phyloP scores from a whole-genome alignment of 2,797 vertebrate species.

The Nothura maculosa region DNA sequence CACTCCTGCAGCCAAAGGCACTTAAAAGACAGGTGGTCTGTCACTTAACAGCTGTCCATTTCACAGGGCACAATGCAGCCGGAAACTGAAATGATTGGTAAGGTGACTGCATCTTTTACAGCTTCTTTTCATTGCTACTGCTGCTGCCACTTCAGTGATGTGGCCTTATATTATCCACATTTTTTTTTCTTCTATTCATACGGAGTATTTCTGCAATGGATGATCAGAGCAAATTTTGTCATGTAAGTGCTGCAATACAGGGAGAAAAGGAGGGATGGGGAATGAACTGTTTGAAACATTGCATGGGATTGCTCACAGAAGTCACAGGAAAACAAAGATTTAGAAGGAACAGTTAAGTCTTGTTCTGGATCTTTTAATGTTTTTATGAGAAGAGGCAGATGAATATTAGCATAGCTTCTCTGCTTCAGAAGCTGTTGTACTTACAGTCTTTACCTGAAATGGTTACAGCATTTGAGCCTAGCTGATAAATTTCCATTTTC shows the following conservation, averaged over 20 bases:
- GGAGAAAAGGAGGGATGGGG: not conserved
- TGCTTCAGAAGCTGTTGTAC: not conserved
- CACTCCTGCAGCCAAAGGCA: slow-evolving; percentile 43
- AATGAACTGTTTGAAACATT: slow-evolving; percentile 35
- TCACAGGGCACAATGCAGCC: slow-evolving; percentile 69
- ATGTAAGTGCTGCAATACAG: not conserved
- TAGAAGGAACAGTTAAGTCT: not conserved
- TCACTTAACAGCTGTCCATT: slow-evolving; percentile 53
- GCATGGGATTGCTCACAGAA: not conserved
- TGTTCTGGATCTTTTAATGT: not conserved
- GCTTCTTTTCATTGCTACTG: slow-evolving; percentile 15
- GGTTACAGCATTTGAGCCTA: not conserved
- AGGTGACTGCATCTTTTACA: slow-evolving; percentile 64
- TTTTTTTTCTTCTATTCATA: not conserved
- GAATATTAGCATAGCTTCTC: not conserved
- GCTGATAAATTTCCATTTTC: not conserved
- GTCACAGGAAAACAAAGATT: not conserved
- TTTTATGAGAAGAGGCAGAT: not conserved
- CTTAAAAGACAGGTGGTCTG: slow-evolving; percentile 58
- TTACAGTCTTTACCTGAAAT: not conserved
- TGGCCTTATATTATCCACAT: slow-evolving; percentile 40
- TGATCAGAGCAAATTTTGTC: slow-evolving; percentile 2
- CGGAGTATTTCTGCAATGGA: slow-evolving; percentile 12
- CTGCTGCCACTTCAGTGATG: not conserved
- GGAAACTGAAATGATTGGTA: slow-evolving; percentile 77